phyloP scores from a whole-genome alignment of 1,140 invertebrate species.

The Coboldia fuscipes region DNA sequence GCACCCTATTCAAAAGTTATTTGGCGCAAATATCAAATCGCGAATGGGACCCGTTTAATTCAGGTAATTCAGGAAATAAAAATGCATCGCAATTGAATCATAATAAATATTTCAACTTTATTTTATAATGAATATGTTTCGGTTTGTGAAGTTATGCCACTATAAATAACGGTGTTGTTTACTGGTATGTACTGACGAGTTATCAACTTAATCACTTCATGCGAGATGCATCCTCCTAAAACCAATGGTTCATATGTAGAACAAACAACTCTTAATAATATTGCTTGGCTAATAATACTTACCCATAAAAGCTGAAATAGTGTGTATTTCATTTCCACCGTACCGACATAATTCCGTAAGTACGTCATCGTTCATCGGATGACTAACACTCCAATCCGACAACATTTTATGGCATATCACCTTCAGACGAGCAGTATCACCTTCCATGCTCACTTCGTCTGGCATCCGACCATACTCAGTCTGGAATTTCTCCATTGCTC shows the following conservation, averaged over 20 bases:
- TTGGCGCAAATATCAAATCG: too few species aligned
- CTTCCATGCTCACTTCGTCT: constrained; percentile 75
- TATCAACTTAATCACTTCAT: constrained; percentile 94
- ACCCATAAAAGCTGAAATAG: constrained; percentile 83
- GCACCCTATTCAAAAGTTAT: too few species aligned
- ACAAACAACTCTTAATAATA: neutral
- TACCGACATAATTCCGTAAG: constrained; percentile 89
- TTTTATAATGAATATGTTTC: too few species aligned
- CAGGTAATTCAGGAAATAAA: too few species aligned
- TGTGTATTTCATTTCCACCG: constrained; percentile 85
- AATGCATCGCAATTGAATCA: too few species aligned
- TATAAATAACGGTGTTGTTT: constrained; percentile 90
- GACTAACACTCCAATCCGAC: constrained; percentile 63
- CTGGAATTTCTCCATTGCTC: constrained; percentile 78
- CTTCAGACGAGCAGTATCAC: constrained; percentile 73
- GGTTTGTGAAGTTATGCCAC: constrained; percentile 75
- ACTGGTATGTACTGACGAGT: constrained; percentile 92
- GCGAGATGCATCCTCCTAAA: constrained; percentile 70
- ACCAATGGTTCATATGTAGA: constrained; percentile 3
- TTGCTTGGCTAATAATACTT: constrained; percentile 5
- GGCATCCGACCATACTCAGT: constrained; percentile 76
- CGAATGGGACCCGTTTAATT: too few species aligned
- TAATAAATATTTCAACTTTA: too few species aligned
- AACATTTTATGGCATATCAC: constrained; percentile 56
- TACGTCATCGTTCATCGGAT: constrained; percentile 72